phyloP scores from a whole-genome alignment of 2,797 vertebrate species.

The Phaenicophaeus curvirostris region DNA sequence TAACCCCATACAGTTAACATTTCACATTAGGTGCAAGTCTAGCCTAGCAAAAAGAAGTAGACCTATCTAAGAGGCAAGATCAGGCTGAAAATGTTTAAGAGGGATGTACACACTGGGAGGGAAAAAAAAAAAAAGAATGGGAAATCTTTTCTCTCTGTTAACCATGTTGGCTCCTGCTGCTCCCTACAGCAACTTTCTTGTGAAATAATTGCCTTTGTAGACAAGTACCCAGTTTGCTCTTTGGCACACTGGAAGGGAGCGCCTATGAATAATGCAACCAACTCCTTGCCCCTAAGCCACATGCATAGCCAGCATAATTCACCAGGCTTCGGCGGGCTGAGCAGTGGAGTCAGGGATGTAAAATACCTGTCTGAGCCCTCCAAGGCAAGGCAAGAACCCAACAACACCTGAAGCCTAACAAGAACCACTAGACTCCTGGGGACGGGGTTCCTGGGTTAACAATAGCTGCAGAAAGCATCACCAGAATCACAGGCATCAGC shows the following conservation, averaged over 20 bases:
- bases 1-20: not conserved
- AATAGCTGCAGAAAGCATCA: not conserved
- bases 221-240: slow-evolving; percentile 56
- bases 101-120: accelerated
- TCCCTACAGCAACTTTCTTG: slow-evolving; percentile 63
- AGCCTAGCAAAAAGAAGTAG: not conserved
- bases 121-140: not conserved
- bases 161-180: slow-evolving; percentile 29
- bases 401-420: not conserved
- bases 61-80: not conserved
- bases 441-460: not conserved
- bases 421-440: not conserved
- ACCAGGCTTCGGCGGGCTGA: not conserved
- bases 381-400: slow-evolving; percentile 17
- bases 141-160: not conserved
- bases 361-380: slow-evolving; percentile 51
- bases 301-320: slow-evolving; percentile 60
- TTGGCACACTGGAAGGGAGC: slow-evolving; percentile 52
- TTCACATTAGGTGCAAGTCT: not conserved
- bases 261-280: slow-evolving; percentile 32
- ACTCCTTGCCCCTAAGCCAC: slow-evolving; percentile 50
- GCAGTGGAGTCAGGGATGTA: slow-evolving; percentile 31
- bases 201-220: slow-evolving; percentile 67
- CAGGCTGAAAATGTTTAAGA: not conserved
- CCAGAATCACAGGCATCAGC: not conserved